Percentiles rank a stretch among this genome's conserved stretches.
phyloP scores from a whole-genome alignment of 1,140 invertebrate species.

The Orchesella cincta region DNA sequence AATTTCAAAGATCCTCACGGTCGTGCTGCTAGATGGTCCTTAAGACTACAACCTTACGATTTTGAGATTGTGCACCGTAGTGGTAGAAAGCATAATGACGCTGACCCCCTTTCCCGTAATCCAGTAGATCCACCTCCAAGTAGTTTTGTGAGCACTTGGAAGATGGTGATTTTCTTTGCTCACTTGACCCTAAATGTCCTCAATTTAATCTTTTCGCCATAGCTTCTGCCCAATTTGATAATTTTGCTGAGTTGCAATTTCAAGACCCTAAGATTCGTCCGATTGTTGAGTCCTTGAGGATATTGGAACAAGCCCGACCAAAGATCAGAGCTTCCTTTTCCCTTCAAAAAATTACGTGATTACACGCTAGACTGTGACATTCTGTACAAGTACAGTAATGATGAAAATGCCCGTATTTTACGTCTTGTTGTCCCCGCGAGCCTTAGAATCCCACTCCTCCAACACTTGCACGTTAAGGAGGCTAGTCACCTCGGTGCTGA shows the following conservation, averaged over 20 bases:
- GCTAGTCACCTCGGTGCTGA: background rate
- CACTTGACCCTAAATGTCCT: background rate
- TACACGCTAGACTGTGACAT: background rate
- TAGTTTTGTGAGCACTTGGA: background rate
- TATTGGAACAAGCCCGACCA: background rate
- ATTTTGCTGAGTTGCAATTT: background rate
- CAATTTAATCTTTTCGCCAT: background rate
- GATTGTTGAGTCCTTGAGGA: background rate
- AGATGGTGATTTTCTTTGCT: background rate
- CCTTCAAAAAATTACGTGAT: background rate
- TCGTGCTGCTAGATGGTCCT: background rate
- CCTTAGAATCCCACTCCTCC: background rate
- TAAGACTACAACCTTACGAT: background rate
- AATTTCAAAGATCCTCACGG: slow-evolving; percentile 18
- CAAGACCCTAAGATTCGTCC: background rate
- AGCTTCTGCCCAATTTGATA: background rate
- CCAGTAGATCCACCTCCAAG: background rate
- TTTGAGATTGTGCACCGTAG: background rate
- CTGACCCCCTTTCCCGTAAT: background rate
- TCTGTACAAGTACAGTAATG: slow-evolving; percentile 5
- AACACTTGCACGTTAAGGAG: background rate
- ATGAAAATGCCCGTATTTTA: background rate
- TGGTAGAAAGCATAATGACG: background rate
- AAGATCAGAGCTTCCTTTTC: background rate
- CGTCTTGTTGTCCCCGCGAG: background rate